Conservation (phyloP, 1,140 invertebrate species). For the Doryteuthis pealeii region DNA sequence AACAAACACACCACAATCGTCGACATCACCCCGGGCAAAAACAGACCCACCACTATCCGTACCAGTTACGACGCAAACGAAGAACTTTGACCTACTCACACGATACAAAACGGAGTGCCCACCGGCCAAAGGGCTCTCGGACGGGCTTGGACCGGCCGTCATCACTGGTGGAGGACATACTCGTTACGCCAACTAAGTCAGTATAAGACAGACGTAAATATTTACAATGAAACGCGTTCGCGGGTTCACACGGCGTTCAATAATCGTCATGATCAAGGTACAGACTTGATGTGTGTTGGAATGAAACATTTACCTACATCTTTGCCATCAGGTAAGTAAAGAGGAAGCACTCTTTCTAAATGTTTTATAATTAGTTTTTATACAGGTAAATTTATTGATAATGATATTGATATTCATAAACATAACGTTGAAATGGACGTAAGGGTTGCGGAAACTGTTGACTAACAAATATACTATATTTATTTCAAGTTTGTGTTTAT, state of each 20-base stretch:
- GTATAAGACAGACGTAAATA: background rate
- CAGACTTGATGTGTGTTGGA: slow-evolving; percentile 1
- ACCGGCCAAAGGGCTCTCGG: background rate
- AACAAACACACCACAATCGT: background rate
- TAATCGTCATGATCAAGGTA: background rate
- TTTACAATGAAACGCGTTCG: background rate
- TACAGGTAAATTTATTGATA: no score
- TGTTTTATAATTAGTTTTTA: no score
- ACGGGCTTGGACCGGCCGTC: background rate
- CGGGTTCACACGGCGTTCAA: background rate
- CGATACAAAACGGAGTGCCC: background rate
- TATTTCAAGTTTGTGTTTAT: no score
- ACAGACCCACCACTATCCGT: no score
- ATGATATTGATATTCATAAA: no score
- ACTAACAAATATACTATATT: no score
- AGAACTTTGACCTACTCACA: no score
- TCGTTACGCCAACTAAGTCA: background rate
- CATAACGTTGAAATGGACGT: no score
- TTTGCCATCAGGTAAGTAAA: background rate
- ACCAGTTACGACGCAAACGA: no score
- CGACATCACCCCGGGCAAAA: no score
- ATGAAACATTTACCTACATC: slow-evolving; percentile 5
- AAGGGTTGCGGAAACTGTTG: no score
- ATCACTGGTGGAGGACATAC: background rate
- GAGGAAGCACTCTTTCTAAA: no score